Evolutionary conservation across 2,113 vertebrate genomes (phyloP).

Genomic region (Synodontis membranacea): DNA sequence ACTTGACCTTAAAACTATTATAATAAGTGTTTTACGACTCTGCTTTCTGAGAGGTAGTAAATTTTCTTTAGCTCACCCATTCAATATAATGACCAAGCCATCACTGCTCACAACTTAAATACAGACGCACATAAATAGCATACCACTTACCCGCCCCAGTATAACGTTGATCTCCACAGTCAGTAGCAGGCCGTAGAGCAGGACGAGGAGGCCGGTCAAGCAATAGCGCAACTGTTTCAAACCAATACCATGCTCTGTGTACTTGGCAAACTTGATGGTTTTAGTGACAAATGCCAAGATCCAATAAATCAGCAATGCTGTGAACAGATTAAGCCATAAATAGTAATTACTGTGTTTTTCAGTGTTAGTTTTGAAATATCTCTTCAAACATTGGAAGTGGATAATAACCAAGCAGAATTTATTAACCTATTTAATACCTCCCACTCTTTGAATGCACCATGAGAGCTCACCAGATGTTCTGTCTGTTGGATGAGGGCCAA

Average conservation of each 20-base stretch:
- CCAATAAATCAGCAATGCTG: constrained; percentile 95
- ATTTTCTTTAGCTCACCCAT: not conserved
- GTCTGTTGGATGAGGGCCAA: not conserved
- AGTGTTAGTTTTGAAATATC: not conserved
- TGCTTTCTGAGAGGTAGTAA: not conserved
- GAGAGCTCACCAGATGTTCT: not conserved
- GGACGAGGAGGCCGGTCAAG: constrained; percentile 87
- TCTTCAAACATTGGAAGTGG: not conserved
- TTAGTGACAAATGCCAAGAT: constrained; percentile 92
- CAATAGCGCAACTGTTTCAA: constrained; percentile 94
- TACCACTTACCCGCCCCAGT: constrained; percentile 84
- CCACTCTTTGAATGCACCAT: not conserved
- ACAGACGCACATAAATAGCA: not conserved
- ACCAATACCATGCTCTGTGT: constrained; percentile 89
- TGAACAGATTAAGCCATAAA: constrained; percentile 28
- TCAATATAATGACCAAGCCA: not conserved
- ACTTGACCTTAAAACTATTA: not conserved
- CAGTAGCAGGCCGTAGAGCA: constrained; percentile 89
- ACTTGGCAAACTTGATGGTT: constrained; percentile 97
- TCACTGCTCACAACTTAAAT: not conserved
- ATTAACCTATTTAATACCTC: not conserved
- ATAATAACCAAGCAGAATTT: not conserved
- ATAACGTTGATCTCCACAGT: constrained; percentile 96
- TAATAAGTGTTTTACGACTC: not conserved
- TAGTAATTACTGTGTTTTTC: constrained; percentile 2